Conservation (phyloP, 92 coral and sea anemone genomes). For the Muricea muricata region DNA sequence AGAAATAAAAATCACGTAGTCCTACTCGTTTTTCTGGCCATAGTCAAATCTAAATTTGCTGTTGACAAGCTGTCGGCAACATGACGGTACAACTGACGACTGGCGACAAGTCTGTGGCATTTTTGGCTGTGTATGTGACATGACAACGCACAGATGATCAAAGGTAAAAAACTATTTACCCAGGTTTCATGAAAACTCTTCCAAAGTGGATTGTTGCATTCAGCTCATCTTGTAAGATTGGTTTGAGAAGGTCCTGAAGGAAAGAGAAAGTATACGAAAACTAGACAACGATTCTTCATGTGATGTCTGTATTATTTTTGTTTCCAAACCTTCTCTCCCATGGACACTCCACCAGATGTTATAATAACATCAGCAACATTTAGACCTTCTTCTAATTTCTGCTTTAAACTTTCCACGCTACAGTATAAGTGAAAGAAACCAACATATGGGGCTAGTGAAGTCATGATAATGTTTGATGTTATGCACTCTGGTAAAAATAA, state of each 20-base stretch:
- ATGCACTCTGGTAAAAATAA: too few relatives aligned
- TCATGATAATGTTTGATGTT: too few relatives aligned
- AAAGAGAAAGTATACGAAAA: not conserved
- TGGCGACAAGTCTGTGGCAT: too few relatives aligned
- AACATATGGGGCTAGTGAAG: not conserved
- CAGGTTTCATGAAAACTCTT: constrained; percentile 97
- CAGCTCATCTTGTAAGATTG: constrained; percentile 81
- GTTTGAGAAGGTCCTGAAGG: constrained; percentile 83
- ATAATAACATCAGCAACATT: constrained; percentile 83
- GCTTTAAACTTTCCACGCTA: constrained; percentile 62
- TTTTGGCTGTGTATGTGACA: too few relatives aligned
- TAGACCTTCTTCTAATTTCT: constrained; percentile 72
- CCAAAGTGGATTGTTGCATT: constrained; percentile 94
- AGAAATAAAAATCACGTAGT: too few relatives aligned
- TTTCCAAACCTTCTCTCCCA: constrained; percentile 89
- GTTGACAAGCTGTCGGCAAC: too few relatives aligned
- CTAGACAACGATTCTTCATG: not conserved
- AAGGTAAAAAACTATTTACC: constrained; percentile 51
- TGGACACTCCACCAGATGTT: constrained; percentile 98
- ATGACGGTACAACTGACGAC: too few relatives aligned
- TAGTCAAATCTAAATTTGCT: too few relatives aligned
- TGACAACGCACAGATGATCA: not conserved
- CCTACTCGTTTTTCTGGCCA: too few relatives aligned
- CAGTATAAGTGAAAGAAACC: constrained; percentile 24
- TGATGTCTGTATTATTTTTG: not conserved